These are phyloP conservation scores for Saturnia japonica DNA, from an alignment of 2,888 invertebrate genomes.

Conservation along the genomic window DNA sequence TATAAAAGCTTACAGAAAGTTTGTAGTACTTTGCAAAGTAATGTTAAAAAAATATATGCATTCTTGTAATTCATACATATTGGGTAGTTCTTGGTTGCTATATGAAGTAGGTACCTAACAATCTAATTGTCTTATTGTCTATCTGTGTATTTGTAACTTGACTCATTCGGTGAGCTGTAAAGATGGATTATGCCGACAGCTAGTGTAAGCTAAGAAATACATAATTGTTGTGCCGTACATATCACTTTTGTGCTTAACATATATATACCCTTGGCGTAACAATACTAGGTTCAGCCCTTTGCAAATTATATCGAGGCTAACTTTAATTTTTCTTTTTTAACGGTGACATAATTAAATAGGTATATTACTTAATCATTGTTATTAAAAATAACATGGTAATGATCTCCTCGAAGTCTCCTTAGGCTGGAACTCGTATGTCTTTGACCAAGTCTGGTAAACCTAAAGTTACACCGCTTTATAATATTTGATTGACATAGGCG, in stretches of 20 bases:
- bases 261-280: neutral
- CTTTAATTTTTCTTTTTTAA: neutral
- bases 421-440: neutral
- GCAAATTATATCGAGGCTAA: neutral
- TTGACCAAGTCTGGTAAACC: neutral
- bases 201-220: neutral
- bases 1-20: neutral
- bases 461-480: neutral
- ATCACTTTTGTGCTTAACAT: conserved; percentile 5
- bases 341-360: neutral
- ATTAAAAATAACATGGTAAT: neutral
- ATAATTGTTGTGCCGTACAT: neutral
- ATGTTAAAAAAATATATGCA: neutral
- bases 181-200: neutral
- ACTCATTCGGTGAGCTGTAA: neutral
- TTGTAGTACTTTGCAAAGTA: neutral
- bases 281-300: neutral
- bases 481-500: no score
- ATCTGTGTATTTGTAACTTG: neutral
- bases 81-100: neutral
- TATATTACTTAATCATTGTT: neutral
- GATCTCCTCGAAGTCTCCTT: neutral
- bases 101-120: neutral
- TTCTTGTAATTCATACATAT: neutral
- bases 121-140: neutral